Conservation (phyloP, 2,888 invertebrate species). For the Tenodera sinensis region DNA sequence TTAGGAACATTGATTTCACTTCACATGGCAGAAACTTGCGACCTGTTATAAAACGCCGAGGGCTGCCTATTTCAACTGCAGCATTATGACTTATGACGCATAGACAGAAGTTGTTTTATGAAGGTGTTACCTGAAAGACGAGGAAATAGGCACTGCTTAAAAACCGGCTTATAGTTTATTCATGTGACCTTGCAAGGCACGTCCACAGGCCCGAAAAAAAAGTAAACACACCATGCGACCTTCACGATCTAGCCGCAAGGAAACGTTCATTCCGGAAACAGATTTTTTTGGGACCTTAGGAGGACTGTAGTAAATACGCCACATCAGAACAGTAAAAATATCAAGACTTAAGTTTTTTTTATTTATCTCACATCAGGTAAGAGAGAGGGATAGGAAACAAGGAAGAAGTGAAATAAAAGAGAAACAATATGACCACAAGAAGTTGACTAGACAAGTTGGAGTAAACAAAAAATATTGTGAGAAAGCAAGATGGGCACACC, state of each 20-base stretch:
- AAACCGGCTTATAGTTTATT: not conserved
- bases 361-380: not conserved
- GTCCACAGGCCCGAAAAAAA: not conserved
- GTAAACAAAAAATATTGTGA: not conserved
- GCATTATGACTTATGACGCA: not conserved
- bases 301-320: not conserved
- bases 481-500: not conserved
- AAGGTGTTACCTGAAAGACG: not conserved
- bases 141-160: not conserved
- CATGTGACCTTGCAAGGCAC: slow-evolving; percentile 1
- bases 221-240: not conserved
- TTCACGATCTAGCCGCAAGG: not conserved
- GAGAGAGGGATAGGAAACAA: not conserved
- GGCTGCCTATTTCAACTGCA: not conserved
- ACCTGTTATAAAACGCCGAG: not conserved
- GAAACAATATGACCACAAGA: not conserved
- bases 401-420: not conserved
- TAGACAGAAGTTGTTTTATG: not conserved
- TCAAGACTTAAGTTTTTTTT: not conserved
- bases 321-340: not conserved
- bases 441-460: slow-evolving; percentile 11
- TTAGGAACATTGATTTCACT: not conserved
- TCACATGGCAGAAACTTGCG: not conserved
- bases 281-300: not conserved
- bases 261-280: not conserved